Evolutionary conservation across 1,140 invertebrate species (phyloP), one percentile per base, ranked within the genome.

Genomic region (Cydia strobilella): DNA sequence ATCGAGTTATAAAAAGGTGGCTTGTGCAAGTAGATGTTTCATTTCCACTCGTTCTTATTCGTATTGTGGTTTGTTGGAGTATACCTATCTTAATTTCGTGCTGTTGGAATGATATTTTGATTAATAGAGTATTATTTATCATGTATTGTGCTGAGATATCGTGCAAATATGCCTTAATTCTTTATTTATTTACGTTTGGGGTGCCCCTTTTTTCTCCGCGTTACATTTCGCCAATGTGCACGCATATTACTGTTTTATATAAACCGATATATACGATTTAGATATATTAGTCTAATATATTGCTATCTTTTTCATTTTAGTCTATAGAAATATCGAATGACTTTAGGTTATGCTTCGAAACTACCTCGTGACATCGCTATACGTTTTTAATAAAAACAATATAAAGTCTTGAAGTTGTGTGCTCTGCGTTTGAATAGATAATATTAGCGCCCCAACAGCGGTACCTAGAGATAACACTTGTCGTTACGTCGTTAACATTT

Each of bases 281-380:
- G 82, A 88, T 88, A 91, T 83, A 91, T 90, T 91, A 93, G 73
- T 88, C 91, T 93, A 93, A 89, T 89, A 91, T 93, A 93, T 93
- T 92, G 90, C 90, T 92, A 92, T 93, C 88, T 87, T 91, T 89
- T 93, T 91, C 89, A 86, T 86, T 89, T 90, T 91, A 93, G 90
- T 93, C 90, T 90, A 91, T 90, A 93, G 89, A 89, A 86, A 84
- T 86, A 86, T 85, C 85, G 83, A 89, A 84, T 81, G 85, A 86
- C 79, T 82, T 88, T 79, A 76, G 79, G 76, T 75, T 80, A 78
- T 81, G 73, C 65, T 75, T 80, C 75, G 75, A 82, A 81, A 84
- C 84, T 84, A 79, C 82, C 83, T 65, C 65, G 39, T 69, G 35
- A 74, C 73, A 39, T 79, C 51, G 75, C 48, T 23, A 74, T 77